phyloP scores from a whole-genome alignment of 2,113 vertebrate species.

The Ammodytes marinus region DNA sequence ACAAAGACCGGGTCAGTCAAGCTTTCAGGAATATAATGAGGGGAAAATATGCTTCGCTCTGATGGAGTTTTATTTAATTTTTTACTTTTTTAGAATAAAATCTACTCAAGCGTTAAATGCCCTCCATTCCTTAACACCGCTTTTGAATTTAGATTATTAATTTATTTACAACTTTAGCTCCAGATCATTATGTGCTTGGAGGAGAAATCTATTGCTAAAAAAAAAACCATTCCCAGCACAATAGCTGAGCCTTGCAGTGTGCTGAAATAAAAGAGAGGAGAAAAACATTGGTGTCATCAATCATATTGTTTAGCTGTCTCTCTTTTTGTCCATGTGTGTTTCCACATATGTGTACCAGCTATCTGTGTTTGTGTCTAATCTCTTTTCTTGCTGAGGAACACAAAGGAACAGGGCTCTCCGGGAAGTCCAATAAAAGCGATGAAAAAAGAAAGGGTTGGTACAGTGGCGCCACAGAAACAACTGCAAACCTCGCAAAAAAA shows the following conservation, averaged over 20 bases:
- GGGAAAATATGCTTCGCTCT: constrained; percentile 12
- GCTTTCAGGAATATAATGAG: constrained; percentile 13
- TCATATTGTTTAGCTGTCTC: constrained; percentile 45
- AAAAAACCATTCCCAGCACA: constrained; percentile 16
- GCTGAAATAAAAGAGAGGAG: constrained; percentile 26
- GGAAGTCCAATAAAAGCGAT: constrained; percentile 75
- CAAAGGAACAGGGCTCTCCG: constrained; percentile 51
- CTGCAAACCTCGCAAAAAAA: constrained; percentile 75
- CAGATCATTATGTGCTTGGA: constrained; percentile 28
- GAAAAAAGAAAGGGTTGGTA: constrained; percentile 69
- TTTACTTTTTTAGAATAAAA: background rate
- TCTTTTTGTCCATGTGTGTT: background rate
- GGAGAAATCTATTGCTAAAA: constrained; percentile 28
- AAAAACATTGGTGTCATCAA: constrained; percentile 54
- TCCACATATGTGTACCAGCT: constrained; percentile 19
- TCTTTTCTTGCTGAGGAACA: constrained; percentile 41
- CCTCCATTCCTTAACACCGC: background rate
- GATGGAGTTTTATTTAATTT: background rate
- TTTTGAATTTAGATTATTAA: background rate
- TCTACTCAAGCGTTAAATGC: constrained; percentile 10
- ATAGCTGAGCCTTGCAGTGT: constrained; percentile 6
- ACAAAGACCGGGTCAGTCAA: constrained; percentile 26
- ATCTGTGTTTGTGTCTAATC: constrained; percentile 56
- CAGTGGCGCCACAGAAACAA: constrained; percentile 60
- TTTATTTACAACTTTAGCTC: constrained; percentile 3